phyloP scores from a whole-genome alignment of 1,140 invertebrate species.

The Plodia interpunctella region DNA sequence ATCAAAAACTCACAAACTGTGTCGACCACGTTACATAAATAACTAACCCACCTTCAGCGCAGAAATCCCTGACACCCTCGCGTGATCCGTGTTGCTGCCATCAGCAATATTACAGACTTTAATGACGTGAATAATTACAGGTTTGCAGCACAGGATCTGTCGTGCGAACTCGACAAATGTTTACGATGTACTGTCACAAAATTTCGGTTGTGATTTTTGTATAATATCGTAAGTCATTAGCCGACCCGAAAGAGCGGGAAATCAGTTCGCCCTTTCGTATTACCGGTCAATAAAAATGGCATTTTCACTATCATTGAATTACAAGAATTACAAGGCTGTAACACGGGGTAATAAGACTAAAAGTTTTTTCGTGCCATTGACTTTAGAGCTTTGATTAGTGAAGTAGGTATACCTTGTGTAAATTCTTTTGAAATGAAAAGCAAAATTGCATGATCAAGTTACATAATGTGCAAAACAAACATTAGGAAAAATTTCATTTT shows the following conservation, averaged over 20 bases:
- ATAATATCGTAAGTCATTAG: constrained; percentile 19
- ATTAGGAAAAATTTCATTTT: too few relatives aligned
- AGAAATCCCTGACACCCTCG: constrained; percentile 1
- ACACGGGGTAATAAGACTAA: constrained; percentile 19
- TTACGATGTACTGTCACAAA: constrained; percentile 49
- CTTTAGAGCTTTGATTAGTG: constrained; percentile 8
- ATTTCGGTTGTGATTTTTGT: constrained; percentile 26
- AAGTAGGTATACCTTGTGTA: not conserved
- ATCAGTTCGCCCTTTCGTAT: not conserved
- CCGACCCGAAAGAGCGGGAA: constrained; percentile 3
- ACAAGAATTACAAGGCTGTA: constrained; percentile 12
- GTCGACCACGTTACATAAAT: not conserved
- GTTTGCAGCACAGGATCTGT: constrained; percentile 12
- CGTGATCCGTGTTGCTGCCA: constrained; percentile 1
- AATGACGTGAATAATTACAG: constrained; percentile 6
- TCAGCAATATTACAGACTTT: constrained; percentile 6
- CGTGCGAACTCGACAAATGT: constrained; percentile 41
- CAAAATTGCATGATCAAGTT: not conserved
- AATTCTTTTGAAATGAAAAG: not conserved
- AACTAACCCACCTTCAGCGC: constrained; percentile 8
- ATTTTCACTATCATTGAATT: constrained; percentile 18
- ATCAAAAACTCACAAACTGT: not conserved
- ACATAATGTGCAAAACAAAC: too few relatives aligned
- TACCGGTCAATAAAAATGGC: not conserved
- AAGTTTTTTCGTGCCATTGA: constrained; percentile 20